Conservation (phyloP, 2,888 invertebrate species). For the Meta bourneti region DNA sequence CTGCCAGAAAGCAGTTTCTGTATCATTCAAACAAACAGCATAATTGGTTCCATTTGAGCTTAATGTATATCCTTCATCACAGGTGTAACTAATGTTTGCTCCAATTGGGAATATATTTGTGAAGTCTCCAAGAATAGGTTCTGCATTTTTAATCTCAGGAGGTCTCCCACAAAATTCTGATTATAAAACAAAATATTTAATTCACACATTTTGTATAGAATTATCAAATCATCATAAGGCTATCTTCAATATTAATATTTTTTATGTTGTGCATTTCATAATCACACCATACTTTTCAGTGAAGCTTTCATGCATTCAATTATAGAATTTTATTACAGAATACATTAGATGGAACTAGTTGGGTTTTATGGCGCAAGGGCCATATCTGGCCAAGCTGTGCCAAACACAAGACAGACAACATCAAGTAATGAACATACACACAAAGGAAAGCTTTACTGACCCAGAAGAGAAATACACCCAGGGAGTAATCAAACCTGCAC, state of each 20-base stretch:
- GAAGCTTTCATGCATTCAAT: neutral
- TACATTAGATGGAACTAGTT: no score
- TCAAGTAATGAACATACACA: no score
- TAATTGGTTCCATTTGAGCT: slow-evolving; percentile 33
- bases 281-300: neutral
- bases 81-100: slow-evolving; percentile 41
- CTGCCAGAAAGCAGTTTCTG: slow-evolving; percentile 36
- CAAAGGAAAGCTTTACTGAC: no score
- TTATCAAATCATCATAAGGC: neutral
- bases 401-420: no score
- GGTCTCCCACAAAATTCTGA: slow-evolving; percentile 51
- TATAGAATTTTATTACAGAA: neutral
- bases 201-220: neutral
- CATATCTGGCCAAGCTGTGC: no score
- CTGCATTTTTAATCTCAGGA: slow-evolving; percentile 44
- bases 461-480: no score
- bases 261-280: neutral
- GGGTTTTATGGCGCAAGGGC: no score
- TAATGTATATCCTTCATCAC: slow-evolving; percentile 34
- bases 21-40: slow-evolving; percentile 46
- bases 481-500: no score
- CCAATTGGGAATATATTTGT: slow-evolving; percentile 30
- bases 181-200: slow-evolving; percentile 3
- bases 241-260: neutral
- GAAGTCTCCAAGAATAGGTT: slow-evolving; percentile 22